Evolutionary conservation across 2,797 vertebrate species (phyloP).

Genomic region (Crypturellus tataupa): DNA sequence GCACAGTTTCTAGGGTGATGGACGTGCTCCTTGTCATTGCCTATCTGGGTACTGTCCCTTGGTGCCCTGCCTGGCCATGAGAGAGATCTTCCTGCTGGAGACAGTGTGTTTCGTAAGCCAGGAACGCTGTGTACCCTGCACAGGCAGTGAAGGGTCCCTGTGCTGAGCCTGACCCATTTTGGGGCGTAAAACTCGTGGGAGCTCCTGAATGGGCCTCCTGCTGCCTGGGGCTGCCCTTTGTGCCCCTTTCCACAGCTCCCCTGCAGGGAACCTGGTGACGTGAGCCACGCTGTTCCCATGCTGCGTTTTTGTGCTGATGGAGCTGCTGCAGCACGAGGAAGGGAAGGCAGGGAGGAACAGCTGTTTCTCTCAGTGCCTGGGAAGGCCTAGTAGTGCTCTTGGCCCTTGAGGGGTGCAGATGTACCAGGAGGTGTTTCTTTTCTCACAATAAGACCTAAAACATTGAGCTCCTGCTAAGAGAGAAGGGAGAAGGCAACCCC

Average conservation of each 20-base stretch:
- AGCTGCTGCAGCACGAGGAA: neutral
- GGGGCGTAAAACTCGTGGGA: conserved; percentile 37
- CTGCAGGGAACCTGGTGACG: neutral
- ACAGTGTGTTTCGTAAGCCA: conserved; percentile 49
- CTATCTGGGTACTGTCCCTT: conserved; percentile 27
- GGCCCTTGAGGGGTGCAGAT: neutral
- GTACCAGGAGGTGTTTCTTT: neutral
- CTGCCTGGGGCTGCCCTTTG: neutral
- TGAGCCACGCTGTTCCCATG: neutral
- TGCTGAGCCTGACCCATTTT: conserved; percentile 46
- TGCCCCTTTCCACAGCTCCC: conserved; percentile 6
- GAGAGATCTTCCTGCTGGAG: conserved; percentile 4
- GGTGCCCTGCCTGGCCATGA: conserved; percentile 2
- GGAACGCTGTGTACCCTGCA: conserved; percentile 11
- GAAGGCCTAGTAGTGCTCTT: neutral
- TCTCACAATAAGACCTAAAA: neutral
- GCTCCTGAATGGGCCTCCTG: conserved; percentile 22
- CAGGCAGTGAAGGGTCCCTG: neutral
- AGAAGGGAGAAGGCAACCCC: neutral
- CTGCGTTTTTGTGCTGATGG: neutral
- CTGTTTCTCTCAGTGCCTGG: neutral
- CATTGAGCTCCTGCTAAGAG: neutral
- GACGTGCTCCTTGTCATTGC: neutral
- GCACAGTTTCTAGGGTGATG: conserved; percentile 13
- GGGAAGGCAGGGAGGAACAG: conserved; percentile 17